Evolutionary conservation across 2,888 invertebrate species (phyloP).

Genomic region (Synanthedon vespiformis): DNA sequence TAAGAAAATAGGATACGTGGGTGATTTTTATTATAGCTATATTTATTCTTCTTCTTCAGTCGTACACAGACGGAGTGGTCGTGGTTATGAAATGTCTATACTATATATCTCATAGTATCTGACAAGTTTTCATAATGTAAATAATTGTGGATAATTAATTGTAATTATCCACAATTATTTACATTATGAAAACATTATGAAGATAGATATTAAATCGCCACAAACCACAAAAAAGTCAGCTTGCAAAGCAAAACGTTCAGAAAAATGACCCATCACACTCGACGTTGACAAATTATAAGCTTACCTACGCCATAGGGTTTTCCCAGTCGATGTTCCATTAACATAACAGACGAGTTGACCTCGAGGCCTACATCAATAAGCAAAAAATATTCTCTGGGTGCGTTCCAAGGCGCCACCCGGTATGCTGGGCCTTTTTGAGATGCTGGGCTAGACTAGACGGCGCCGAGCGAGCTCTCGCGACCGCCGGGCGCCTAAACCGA

Average conservation of each 20-base stretch:
- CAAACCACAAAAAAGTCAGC: slow-evolving; percentile 14
- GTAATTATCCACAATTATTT: no score
- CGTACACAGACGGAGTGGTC: no score
- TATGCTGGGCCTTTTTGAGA: slow-evolving; percentile 26
- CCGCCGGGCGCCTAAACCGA: slow-evolving; percentile 31
- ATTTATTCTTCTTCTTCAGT: no score
- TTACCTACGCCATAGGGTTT: slow-evolving; percentile 50
- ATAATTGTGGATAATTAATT: no score
- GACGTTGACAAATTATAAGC: slow-evolving; percentile 58
- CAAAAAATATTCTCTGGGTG: slow-evolving; percentile 61
- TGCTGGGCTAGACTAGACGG: slow-evolving; percentile 57
- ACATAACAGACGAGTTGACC: slow-evolving; percentile 56
- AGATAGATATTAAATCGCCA: neutral
- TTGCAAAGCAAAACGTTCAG: slow-evolving; percentile 6
- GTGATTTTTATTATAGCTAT: no score
- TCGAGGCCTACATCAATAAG: slow-evolving; percentile 56
- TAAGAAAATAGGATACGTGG: no score
- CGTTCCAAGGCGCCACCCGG: slow-evolving; percentile 51
- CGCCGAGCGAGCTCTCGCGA: slow-evolving; percentile 35
- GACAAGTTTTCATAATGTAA: no score
- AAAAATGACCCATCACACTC: slow-evolving; percentile 33
- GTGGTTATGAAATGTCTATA: no score
- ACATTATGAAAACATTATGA: neutral
- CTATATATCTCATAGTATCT: no score
- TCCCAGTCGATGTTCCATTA: slow-evolving; percentile 47